These are phyloP conservation scores for Stenchaetothrips biformis DNA, from an alignment of 2,888 invertebrate species.

Conservation along the genomic window DNA sequence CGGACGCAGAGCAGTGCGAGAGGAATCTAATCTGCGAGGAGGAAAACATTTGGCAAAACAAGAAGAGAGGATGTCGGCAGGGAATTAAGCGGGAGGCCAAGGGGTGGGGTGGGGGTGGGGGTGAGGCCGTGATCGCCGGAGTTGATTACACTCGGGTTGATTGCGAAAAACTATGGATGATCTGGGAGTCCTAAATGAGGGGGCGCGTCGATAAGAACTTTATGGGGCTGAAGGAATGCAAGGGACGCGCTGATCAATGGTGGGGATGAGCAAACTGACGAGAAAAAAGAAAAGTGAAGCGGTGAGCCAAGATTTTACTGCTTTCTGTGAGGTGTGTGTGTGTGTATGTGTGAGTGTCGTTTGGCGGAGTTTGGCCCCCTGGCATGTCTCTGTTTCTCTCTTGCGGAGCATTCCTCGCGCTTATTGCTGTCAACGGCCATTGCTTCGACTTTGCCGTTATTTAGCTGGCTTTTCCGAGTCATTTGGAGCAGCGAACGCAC, in stretches of 20 bases:
- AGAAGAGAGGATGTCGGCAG: background rate
- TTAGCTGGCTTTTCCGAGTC: background rate
- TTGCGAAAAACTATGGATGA: conserved; percentile 25
- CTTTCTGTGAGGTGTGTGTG: background rate
- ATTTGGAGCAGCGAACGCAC: background rate
- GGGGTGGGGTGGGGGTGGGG: background rate
- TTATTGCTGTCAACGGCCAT: background rate
- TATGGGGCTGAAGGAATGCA: conserved; percentile 21
- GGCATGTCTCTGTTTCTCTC: background rate
- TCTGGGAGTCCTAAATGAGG: conserved; percentile 15
- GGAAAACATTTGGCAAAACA: conserved; percentile 7
- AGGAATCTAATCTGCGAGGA: conserved; percentile 3
- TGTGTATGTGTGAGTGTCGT: background rate
- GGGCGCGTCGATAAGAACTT: conserved; percentile 17
- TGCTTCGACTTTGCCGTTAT: background rate
- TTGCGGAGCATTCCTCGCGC: background rate
- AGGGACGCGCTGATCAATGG: background rate
- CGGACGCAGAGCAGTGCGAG: background rate
- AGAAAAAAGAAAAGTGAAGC: background rate
- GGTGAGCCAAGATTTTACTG: conserved; percentile 10
- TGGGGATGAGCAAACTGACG: background rate
- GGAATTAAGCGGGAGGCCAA: background rate
- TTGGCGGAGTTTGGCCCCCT: too few relatives aligned
- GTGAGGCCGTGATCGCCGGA: conserved; percentile 1
- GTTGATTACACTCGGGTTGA: conserved; percentile 16